A percentile compares a stretch with the other conserved stretches of the same genome.
Conservation (phyloP, 1,140 invertebrate genomes). For the Anthonomus grandis region DNA sequence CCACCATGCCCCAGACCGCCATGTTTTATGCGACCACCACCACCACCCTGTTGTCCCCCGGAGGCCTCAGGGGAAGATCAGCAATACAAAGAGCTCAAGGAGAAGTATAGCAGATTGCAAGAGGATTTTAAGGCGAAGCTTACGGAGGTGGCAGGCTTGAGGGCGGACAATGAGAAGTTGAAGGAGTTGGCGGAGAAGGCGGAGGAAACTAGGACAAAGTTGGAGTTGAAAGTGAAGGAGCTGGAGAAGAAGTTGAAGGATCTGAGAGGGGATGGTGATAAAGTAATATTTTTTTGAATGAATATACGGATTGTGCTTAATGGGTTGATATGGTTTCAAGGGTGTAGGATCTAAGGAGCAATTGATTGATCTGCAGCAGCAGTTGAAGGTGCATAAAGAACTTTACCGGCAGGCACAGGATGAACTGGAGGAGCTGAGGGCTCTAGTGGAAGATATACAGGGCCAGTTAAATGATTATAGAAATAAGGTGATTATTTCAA, state of each 20-base stretch:
- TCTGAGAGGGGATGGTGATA: conserved; percentile 38
- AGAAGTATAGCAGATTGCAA: conserved; percentile 55
- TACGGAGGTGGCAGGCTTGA: conserved; percentile 53
- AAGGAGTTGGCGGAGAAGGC: conserved; percentile 52
- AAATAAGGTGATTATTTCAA: conserved; percentile 57
- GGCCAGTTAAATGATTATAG: conserved; percentile 69
- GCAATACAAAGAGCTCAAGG: conserved; percentile 29
- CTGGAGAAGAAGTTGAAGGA: conserved; percentile 51
- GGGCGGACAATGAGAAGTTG: conserved; percentile 53
- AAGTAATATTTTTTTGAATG: no score
- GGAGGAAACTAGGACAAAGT: conserved; percentile 52
- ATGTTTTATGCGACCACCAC: conserved; percentile 26
- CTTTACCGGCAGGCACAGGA: conserved; percentile 63
- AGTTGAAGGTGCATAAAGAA: conserved; percentile 58
- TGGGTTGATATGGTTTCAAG: conserved; percentile 13
- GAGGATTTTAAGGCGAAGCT: conserved; percentile 59
- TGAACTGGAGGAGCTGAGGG: conserved; percentile 64
- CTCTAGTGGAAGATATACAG: conserved; percentile 66
- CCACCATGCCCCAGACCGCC: conserved; percentile 15
- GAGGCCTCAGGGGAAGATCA: conserved; percentile 15
- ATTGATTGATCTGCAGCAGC: conserved; percentile 62
- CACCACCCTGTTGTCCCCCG: conserved; percentile 20
- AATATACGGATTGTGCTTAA: no score
- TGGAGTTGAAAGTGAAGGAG: conserved; percentile 55
- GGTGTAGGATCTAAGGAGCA: conserved; percentile 57